Evolutionary conservation across 2,888 invertebrate genomes (phyloP).

Genomic region (Bombyx huttoni): DNA sequence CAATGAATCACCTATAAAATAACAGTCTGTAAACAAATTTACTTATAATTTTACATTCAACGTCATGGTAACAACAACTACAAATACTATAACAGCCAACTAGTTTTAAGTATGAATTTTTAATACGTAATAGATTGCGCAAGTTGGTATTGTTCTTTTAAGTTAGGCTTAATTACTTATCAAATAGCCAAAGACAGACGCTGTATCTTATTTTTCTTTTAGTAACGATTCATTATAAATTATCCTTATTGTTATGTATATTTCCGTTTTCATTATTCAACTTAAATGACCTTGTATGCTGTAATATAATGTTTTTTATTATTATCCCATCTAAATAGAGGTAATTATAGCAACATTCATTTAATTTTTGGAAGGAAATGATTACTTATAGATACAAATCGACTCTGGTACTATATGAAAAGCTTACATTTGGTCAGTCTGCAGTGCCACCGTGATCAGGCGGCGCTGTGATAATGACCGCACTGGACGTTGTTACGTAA

Average conservation of each 20-base stretch:
- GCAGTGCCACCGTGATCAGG: conserved; percentile 3
- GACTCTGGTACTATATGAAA: background rate
- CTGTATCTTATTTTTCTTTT: too few relatives aligned
- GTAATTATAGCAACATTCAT: background rate
- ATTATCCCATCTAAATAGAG: background rate
- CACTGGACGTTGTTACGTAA: conserved; percentile 25
- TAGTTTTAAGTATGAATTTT: too few relatives aligned
- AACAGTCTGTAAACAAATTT: conserved; percentile 1
- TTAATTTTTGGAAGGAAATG: background rate
- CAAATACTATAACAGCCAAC: too few relatives aligned
- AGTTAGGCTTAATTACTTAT: too few relatives aligned
- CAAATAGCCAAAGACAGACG: too few relatives aligned
- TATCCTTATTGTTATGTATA: too few relatives aligned
- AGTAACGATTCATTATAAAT: too few relatives aligned
- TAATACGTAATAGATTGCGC: too few relatives aligned
- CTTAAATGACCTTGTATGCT: too few relatives aligned
- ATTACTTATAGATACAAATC: background rate
- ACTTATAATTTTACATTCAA: background rate
- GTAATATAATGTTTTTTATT: too few relatives aligned
- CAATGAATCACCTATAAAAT: conserved; percentile 18
- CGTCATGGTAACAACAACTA: background rate
- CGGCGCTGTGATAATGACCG: conserved; percentile 39
- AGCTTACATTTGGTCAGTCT: conserved; percentile 2
- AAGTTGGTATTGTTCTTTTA: too few relatives aligned
- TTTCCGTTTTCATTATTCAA: too few relatives aligned